These are phyloP conservation scores for Salvelinus fontinalis DNA, from an alignment of 2,113 vertebrate species.

Conservation along the genomic window DNA sequence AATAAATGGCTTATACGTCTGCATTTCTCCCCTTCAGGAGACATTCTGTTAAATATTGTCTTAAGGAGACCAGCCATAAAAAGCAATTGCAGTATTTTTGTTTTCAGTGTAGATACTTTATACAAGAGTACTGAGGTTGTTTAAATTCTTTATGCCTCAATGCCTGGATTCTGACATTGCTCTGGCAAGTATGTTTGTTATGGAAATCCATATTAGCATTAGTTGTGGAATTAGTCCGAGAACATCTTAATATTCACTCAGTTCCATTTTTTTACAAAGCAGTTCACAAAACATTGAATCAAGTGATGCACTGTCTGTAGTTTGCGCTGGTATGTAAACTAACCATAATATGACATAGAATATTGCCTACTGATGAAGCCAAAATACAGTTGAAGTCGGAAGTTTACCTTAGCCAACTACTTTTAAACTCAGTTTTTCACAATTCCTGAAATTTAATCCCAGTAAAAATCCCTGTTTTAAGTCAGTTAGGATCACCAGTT, in stretches of 20 bases:
- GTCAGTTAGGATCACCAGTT: too few relatives aligned
- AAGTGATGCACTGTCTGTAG: background rate
- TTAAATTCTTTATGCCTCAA: background rate
- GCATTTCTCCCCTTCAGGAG: constrained; percentile 30
- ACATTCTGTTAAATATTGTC: constrained; percentile 35
- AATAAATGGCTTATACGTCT: constrained; percentile 9
- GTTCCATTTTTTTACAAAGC: background rate
- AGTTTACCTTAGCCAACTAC: too few relatives aligned
- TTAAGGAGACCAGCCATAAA: constrained; percentile 29
- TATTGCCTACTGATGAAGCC: too few relatives aligned
- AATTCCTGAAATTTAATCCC: too few relatives aligned
- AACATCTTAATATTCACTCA: background rate
- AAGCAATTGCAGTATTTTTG: background rate
- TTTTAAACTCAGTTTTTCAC: too few relatives aligned
- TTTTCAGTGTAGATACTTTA: background rate
- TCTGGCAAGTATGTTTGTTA: background rate
- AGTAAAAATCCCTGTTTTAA: too few relatives aligned
- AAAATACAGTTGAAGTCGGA: too few relatives aligned
- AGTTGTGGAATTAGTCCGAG: background rate
- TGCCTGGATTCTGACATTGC: background rate
- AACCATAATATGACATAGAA: too few relatives aligned
- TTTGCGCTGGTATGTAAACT: too few relatives aligned
- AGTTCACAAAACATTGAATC: background rate
- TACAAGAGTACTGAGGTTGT: background rate
- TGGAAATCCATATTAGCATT: background rate